These are phyloP conservation scores for Dermochelys coriacea DNA, from an alignment of 2,797 vertebrate species.

Conservation along the genomic window DNA sequence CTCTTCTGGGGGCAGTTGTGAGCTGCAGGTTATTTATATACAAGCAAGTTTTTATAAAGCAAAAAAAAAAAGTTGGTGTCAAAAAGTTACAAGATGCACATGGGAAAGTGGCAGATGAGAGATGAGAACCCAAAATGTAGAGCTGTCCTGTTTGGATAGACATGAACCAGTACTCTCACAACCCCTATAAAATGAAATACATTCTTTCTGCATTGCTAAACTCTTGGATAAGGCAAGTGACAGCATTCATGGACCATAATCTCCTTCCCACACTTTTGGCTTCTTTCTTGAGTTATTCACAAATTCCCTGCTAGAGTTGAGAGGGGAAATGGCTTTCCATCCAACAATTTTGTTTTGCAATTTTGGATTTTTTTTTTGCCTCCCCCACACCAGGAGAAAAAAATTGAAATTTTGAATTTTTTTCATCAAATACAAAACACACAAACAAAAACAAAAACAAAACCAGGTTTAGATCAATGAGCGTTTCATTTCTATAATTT, in stretches of 20 bases:
- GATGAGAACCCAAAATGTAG: not conserved
- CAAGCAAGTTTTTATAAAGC: not conserved
- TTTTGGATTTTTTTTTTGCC: not conserved
- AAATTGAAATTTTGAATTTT: too few species aligned
- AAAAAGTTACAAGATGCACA: not conserved
- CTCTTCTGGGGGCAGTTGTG: fast-evolving
- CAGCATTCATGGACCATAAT: not conserved
- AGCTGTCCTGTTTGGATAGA: not conserved
- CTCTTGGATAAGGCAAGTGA: not conserved
- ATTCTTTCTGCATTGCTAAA: not conserved
- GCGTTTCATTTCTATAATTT: too few species aligned
- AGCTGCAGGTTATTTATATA: not conserved
- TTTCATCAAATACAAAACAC: too few species aligned
- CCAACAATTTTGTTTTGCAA: not conserved
- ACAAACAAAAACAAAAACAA: too few species aligned
- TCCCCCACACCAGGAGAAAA: too few species aligned
- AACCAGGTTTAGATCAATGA: too few species aligned
- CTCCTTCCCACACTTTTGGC: not conserved
- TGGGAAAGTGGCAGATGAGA: not conserved
- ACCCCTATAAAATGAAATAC: not conserved
- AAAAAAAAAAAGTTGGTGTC: not conserved
- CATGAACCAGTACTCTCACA: not conserved
- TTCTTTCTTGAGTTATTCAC: not conserved
- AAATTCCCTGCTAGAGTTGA: not conserved
- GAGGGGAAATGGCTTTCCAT: not conserved